These are phyloP conservation scores for Campopleginae sp. DNA, from an alignment of 2,888 invertebrate species.

Conservation along the genomic window DNA sequence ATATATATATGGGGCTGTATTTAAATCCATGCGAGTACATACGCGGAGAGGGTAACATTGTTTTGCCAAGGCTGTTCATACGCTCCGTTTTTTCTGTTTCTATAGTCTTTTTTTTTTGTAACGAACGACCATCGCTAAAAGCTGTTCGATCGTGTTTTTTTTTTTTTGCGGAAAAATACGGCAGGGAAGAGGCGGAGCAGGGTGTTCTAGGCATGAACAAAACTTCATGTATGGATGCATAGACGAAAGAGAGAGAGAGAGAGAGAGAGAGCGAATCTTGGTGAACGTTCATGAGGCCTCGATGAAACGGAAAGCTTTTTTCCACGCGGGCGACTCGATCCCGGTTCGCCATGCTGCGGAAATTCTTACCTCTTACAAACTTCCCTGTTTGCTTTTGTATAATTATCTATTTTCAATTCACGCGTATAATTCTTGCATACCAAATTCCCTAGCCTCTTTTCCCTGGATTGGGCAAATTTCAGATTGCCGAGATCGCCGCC, in stretches of 20 bases:
- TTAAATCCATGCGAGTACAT: conserved; percentile 41
- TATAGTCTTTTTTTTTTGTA: conserved; percentile 69
- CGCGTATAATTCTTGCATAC: neutral
- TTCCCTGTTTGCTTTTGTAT: conserved; percentile 9
- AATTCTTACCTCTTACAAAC: conserved; percentile 31
- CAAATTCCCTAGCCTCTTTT: neutral
- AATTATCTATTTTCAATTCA: neutral
- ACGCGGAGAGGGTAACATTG: conserved; percentile 47
- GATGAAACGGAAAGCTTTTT: conserved; percentile 58
- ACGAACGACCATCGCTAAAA: conserved; percentile 70
- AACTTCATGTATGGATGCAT: neutral
- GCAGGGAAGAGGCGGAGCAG: conserved; percentile 2
- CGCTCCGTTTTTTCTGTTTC: neutral
- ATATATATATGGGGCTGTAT: neutral
- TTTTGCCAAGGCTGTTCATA: conserved; percentile 56
- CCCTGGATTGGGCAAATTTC: neutral
- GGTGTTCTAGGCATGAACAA: neutral
- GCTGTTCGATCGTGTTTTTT: conserved; percentile 67
- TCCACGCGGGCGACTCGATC: conserved; percentile 38
- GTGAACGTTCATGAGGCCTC: conserved; percentile 22
- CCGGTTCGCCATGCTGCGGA: conserved; percentile 3
- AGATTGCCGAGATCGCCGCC: neutral
- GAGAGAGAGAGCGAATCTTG: conserved; percentile 18
- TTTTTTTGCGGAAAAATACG: conserved; percentile 51
- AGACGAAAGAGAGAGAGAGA: neutral